A percentile compares a stretch with the other conserved stretches of the same genome.
These are phyloP conservation scores for Agrypnus murinus DNA, from an alignment of 2,888 invertebrate genomes.

Conservation along the genomic window DNA sequence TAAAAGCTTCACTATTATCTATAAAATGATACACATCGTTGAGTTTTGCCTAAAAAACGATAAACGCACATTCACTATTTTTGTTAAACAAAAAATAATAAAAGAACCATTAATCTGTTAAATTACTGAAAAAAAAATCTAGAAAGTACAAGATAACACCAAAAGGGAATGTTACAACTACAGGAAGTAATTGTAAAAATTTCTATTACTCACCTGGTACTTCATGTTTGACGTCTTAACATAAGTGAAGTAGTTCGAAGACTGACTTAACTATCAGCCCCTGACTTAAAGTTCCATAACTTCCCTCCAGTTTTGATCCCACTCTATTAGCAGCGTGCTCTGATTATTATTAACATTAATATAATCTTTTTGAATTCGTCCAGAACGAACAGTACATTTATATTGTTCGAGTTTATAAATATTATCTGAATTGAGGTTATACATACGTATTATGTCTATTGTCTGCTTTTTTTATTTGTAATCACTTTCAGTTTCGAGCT, in stretches of 20 bases:
- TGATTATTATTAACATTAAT: constrained; percentile 26
- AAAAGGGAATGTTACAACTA: not conserved
- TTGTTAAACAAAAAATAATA: not conserved
- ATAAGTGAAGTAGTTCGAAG: constrained; percentile 23
- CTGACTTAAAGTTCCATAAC: constrained; percentile 23
- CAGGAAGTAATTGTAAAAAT: constrained; percentile 3
- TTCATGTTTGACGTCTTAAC: constrained; percentile 35
- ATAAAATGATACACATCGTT: not conserved
- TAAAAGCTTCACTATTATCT: not conserved
- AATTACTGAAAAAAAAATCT: not conserved
- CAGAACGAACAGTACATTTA: constrained; percentile 28
- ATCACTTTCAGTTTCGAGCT: too few species aligned
- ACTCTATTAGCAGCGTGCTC: constrained; percentile 24
- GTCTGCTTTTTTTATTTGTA: too few species aligned
- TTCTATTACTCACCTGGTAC: constrained; percentile 39
- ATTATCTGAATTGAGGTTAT: constrained; percentile 5
- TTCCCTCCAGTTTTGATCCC: constrained; percentile 22
- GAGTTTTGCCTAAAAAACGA: not conserved
- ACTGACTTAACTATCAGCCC: constrained; percentile 33
- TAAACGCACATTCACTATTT: constrained; percentile 5
- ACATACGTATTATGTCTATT: not conserved
- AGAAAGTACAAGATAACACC: constrained; percentile 5
- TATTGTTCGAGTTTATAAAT: too few species aligned
- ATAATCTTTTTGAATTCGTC: constrained; percentile 22
- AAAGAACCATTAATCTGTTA: constrained; percentile 2